These are phyloP conservation scores for Hymenochirus boettgeri DNA, from an alignment of 2,113 vertebrate genomes.

Conservation along the genomic window DNA sequence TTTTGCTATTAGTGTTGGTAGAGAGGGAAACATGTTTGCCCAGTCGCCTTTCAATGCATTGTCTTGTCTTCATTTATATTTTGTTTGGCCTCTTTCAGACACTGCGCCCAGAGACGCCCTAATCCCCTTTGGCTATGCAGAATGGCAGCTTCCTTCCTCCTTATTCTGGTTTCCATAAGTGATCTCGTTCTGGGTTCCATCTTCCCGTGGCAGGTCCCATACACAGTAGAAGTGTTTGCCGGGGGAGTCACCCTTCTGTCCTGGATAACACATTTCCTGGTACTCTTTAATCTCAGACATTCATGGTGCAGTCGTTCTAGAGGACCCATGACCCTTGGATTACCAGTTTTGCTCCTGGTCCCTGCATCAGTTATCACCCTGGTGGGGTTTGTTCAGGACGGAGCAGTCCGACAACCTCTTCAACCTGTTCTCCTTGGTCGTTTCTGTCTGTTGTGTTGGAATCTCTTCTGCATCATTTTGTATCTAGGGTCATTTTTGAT, in stretches of 20 bases:
- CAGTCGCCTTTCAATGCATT: no score
- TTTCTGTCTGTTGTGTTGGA: slow-evolving; percentile 65
- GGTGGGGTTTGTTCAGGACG: slow-evolving; percentile 58
- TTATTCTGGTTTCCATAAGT: slow-evolving; percentile 61
- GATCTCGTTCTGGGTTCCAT: slow-evolving; percentile 64
- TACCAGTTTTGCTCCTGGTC: slow-evolving; percentile 64
- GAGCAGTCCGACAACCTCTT: slow-evolving; percentile 51
- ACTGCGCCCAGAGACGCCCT: slow-evolving; percentile 22
- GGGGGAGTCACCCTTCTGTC: slow-evolving; percentile 66
- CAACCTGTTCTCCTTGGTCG: slow-evolving; percentile 61
- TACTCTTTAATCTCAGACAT: slow-evolving; percentile 62
- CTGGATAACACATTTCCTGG: slow-evolving; percentile 75
- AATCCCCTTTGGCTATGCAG: slow-evolving; percentile 74
- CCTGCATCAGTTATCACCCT: slow-evolving; percentile 74
- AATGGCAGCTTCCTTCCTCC: slow-evolving; percentile 58
- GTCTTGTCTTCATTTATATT: no score
- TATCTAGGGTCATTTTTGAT: slow-evolving; percentile 68
- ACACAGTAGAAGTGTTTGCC: slow-evolving; percentile 67
- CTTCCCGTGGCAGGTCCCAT: slow-evolving; percentile 60
- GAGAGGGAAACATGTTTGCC: no score
- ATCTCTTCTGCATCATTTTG: slow-evolving; percentile 61
- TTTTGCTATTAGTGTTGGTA: no score
- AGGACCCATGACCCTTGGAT: slow-evolving; percentile 67
- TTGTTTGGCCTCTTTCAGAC: neutral
- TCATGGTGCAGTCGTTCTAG: slow-evolving; percentile 56